Conservation (phyloP, 2,797 vertebrate species). For the Neopelma chrysocephalum region DNA sequence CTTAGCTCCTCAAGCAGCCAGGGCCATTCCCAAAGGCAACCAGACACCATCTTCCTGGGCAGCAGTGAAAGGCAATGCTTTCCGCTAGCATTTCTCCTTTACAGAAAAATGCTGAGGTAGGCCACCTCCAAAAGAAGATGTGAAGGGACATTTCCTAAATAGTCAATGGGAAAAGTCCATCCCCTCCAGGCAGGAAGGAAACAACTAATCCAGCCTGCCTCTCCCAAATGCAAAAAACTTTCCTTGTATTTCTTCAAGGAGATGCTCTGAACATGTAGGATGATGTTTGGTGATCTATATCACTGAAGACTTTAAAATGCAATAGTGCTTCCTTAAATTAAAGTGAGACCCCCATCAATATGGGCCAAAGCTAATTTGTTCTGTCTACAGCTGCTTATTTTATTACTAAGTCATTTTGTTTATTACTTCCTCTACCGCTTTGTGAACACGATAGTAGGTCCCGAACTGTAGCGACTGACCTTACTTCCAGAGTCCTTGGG, state of each 20-base stretch:
- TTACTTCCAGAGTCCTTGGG: conserved; percentile 99
- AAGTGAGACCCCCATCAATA: not conserved
- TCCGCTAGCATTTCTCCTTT: not conserved
- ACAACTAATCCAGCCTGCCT: not conserved
- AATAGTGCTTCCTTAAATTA: conserved; percentile 69
- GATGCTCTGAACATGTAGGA: not conserved
- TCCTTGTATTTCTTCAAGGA: not conserved
- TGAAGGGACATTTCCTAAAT: not conserved
- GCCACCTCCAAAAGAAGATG: not conserved
- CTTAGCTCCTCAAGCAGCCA: not conserved
- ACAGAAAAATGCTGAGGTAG: not conserved
- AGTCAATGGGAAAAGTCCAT: not conserved
- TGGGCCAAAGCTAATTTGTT: not conserved
- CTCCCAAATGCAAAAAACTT: not conserved
- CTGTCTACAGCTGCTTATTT: conserved; percentile 54
- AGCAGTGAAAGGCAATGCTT: not conserved
- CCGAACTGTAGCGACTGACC: conserved; percentile 96
- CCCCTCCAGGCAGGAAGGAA: not conserved
- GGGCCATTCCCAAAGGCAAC: not conserved
- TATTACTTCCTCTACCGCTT: conserved; percentile 76
- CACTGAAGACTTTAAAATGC: not conserved
- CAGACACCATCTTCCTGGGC: not conserved
- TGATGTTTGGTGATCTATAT: not conserved
- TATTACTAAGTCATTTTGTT: conserved; percentile 64
- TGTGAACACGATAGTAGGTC: conserved; percentile 84